Base-by-base conservation (phyloP, 1,140 invertebrate species). In the Vanessa tameamea region DNA sequence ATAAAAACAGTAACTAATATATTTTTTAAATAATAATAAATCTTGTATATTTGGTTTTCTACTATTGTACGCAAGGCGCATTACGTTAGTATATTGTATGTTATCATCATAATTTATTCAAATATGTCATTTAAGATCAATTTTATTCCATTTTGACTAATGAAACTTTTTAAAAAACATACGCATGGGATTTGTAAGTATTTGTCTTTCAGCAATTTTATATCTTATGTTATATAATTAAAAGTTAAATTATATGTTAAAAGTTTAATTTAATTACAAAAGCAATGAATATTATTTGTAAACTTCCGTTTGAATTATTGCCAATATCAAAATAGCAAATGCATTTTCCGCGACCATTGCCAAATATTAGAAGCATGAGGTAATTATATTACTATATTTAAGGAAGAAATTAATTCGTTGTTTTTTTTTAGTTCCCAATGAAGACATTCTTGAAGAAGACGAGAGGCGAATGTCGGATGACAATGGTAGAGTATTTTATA, bases 361-460 rank as follows among this genome's bases (percentile, higher is more conserved):
- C 70, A 76, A 77, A 75, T 72, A 67, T 64, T 75, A 77, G 70
- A 74, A 20, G 78, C 77, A 81, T 81, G 72, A 68, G 50, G 23
- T 50, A 69, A 64, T 71, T 68, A 16, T 64, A 69, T 65, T 57
- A 26, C 20, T 59, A 23, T 15, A 23, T 59, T 59, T 31, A 13
- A 26, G 20, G 55, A 26, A 51, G 31, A 72, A 47, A 64, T 23
- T 69, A 71, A 55, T 53, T 57, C 16, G 14, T 55, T 7, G 69
- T 76, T 81, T 85, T 79, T 67, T 89, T 92, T 80, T 85, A 93
- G 92, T 93, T 70, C 92, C 92, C 63, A 92, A 93, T 79, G 92
- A 93, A 77, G 92, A 93, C 69, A 93, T 93, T 31, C 83, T 93
- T 69, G 92, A 93, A 86, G 92, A 93, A 75, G 92, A 93, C 72